These are phyloP conservation scores for Danaus plexippus DNA, from an alignment of 1,140 invertebrate genomes.

Conservation along the genomic window DNA sequence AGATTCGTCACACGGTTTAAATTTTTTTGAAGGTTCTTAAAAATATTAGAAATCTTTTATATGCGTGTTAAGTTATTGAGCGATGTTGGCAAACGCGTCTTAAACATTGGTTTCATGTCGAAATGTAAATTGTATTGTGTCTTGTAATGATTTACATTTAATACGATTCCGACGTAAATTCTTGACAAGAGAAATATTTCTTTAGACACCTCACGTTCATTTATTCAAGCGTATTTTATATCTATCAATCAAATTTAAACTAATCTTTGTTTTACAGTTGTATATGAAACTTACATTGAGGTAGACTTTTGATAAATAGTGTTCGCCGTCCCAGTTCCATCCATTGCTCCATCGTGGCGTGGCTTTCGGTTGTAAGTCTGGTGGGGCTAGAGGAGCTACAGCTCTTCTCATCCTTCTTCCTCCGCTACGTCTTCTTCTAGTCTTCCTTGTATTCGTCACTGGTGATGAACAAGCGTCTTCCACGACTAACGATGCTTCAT, in stretches of 20 bases:
- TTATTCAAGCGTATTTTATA: neutral
- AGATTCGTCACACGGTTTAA: too few relatives aligned
- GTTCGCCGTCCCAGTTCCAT: constrained; percentile 91
- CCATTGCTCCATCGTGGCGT: constrained; percentile 89
- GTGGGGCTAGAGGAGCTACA: constrained; percentile 25
- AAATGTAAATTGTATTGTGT: too few relatives aligned
- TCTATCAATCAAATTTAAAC: neutral
- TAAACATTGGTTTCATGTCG: too few relatives aligned
- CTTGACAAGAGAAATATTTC: too few relatives aligned
- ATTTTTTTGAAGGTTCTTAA: too few relatives aligned
- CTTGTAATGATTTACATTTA: too few relatives aligned
- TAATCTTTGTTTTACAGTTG: neutral
- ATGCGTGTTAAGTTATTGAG: too few relatives aligned
- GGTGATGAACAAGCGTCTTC: constrained; percentile 56
- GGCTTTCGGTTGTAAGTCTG: constrained; percentile 31
- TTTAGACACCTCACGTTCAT: too few relatives aligned
- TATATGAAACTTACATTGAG: constrained; percentile 80
- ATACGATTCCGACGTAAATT: too few relatives aligned
- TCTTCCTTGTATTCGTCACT: constrained; percentile 22
- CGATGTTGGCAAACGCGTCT: too few relatives aligned
- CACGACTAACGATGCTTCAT: constrained; percentile 49
- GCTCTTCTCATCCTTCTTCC: constrained; percentile 29
- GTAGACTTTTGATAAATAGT: constrained; percentile 87
- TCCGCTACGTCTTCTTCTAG: constrained; percentile 35
- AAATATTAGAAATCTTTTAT: too few relatives aligned